Conservation (phyloP, 2,797 vertebrate species). For the Tiaroga cobitis region DNA sequence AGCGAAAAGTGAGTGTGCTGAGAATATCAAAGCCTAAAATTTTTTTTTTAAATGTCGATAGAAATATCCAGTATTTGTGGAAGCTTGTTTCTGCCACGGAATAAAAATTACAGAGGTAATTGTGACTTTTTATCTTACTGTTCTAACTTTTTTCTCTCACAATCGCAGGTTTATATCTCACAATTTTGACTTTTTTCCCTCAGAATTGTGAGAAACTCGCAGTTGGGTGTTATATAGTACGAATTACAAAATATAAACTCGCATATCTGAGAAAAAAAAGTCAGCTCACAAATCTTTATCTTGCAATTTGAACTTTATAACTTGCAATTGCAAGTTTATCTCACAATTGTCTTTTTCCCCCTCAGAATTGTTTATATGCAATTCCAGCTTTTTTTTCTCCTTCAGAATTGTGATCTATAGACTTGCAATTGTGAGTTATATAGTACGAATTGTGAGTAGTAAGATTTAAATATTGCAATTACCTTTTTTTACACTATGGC, state of each 20-base stretch:
- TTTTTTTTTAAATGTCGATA: too few relatives aligned
- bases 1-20: slow-evolving; percentile 88
- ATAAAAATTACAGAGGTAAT: neutral
- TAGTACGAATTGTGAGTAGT: too few relatives aligned
- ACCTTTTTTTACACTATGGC: neutral
- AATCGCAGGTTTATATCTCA: too few relatives aligned
- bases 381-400: neutral
- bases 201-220: neutral
- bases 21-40: neutral
- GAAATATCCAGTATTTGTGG: neutral
- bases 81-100: too few relatives aligned
- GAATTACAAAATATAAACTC: neutral
- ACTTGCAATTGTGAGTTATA: neutral
- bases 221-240: neutral
- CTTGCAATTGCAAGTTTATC: neutral
- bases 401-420: neutral
- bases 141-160: neutral
- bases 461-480: too few relatives aligned
- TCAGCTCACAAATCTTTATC: neutral
- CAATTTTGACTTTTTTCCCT: neutral
- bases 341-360: neutral
- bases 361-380: neutral
- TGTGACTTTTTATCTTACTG: neutral
- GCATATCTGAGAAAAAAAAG: neutral
- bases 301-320: neutral